Percentiles rank a stretch among this genome's conserved stretches.
Evolutionary conservation across 2,113 vertebrate species (phyloP).

Genomic region (Cebus imitator): DNA sequence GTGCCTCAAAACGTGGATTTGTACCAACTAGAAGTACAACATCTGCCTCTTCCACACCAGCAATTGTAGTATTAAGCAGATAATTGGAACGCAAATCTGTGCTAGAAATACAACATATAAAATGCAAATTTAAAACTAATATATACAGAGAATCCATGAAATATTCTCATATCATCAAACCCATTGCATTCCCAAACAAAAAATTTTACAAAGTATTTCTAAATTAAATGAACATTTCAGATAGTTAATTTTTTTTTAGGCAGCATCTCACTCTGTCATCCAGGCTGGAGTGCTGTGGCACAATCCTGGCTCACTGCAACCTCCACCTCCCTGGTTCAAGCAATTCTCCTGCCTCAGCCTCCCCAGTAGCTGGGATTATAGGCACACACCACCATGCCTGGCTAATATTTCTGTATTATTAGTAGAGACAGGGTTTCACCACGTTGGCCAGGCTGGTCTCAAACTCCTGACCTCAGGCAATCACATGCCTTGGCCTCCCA

Average conservation of each 20-base stretch:
- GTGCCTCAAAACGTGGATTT: slow-evolving; percentile 97
- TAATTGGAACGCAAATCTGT: slow-evolving; percentile 97
- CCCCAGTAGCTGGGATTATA: too few relatives aligned
- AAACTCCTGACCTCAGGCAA: too few relatives aligned
- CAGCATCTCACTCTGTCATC: too few relatives aligned
- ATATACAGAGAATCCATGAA: neutral
- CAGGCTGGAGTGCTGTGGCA: too few relatives aligned
- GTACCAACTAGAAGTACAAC: slow-evolving; percentile 94
- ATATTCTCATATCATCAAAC: neutral
- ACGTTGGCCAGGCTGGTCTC: too few relatives aligned
- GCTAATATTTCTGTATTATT: too few relatives aligned
- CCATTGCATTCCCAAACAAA: neutral
- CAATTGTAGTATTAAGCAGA: slow-evolving; percentile 94
- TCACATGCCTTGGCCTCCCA: too few relatives aligned
- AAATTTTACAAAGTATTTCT: neutral
- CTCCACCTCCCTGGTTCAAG: too few relatives aligned
- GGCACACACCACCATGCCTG: too few relatives aligned
- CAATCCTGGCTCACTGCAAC: too few relatives aligned
- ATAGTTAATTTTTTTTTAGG: neutral
- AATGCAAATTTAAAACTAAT: slow-evolving; percentile 4
- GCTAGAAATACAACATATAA: slow-evolving; percentile 79
- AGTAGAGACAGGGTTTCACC: too few relatives aligned
- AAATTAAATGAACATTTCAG: slow-evolving; percentile 27
- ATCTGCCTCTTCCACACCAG: slow-evolving; percentile 96
- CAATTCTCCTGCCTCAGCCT: too few relatives aligned